Conservation (phyloP, 1,140 invertebrate species). For the Drosophila orena region DNA sequence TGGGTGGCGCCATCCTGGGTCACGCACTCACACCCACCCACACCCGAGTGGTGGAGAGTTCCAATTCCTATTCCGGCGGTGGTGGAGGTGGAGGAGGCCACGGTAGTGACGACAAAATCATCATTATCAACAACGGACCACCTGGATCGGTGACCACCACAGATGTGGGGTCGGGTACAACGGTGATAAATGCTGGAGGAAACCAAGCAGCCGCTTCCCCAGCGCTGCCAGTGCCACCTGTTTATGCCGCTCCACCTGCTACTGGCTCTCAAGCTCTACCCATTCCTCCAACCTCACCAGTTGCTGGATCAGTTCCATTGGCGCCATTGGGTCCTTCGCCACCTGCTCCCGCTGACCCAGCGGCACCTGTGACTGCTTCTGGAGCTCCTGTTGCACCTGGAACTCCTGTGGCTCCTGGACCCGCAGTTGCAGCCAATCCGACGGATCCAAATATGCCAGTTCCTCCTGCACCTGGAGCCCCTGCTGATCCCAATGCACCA, state of each 20-base stretch:
- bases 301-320: slow-evolving; percentile 17
- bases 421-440: slow-evolving; percentile 72
- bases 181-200: slow-evolving; percentile 69
- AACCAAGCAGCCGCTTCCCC: slow-evolving; percentile 52
- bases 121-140: slow-evolving; percentile 82
- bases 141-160: slow-evolving; percentile 77
- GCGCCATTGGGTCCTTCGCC: slow-evolving; percentile 34
- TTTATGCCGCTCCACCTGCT: slow-evolving; percentile 44
- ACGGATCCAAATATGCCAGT: slow-evolving; percentile 83
- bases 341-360: slow-evolving; percentile 31
- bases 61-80: slow-evolving; percentile 39
- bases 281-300: slow-evolving; percentile 17
- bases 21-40: slow-evolving; percentile 74
- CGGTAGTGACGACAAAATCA: slow-evolving; percentile 71
- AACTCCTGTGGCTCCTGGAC: slow-evolving; percentile 52
- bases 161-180: slow-evolving; percentile 64
- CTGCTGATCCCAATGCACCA: slow-evolving; percentile 53
- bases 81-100: slow-evolving; percentile 33
- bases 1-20: slow-evolving; percentile 76
- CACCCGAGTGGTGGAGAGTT: slow-evolving; percentile 66
- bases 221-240: slow-evolving; percentile 67
- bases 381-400: slow-evolving; percentile 51
- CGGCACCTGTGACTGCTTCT: slow-evolving; percentile 81
- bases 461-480: slow-evolving; percentile 30
- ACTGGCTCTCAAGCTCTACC: slow-evolving; percentile 1